Percentiles rank a stretch among this genome's conserved stretches.
Conservation (phyloP, 1,140 invertebrate genomes). For the Oedothorax gibbosus region DNA sequence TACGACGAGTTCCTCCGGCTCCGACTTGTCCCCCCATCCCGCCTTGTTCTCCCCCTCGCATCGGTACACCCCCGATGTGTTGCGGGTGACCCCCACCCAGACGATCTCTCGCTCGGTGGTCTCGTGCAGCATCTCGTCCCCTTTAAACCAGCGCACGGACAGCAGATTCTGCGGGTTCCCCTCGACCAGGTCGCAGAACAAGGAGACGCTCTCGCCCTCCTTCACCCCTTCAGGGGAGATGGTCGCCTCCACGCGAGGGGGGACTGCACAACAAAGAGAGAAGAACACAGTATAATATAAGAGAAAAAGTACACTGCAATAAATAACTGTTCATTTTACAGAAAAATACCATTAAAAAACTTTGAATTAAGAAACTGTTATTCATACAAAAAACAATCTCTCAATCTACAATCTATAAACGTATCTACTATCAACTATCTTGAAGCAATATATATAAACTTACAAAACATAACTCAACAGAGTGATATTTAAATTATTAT, state of each 20-base stretch:
- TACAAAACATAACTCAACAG: too few species aligned
- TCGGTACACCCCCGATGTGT: constrained; percentile 92
- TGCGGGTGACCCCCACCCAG: constrained; percentile 77
- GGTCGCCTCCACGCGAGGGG: constrained; percentile 44
- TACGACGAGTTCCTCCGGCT: constrained; percentile 79
- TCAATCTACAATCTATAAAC: too few species aligned
- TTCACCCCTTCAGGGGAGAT: constrained; percentile 71
- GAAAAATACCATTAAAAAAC: too few species aligned
- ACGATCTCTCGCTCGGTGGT: constrained; percentile 79
- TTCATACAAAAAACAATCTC: too few species aligned
- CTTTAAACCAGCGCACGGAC: constrained; percentile 80
- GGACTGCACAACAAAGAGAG: constrained; percentile 29
- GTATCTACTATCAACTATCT: too few species aligned
- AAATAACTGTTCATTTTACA: too few species aligned
- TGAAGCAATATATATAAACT: too few species aligned
- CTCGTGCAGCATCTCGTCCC: constrained; percentile 84
- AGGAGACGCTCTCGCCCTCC: constrained; percentile 77
- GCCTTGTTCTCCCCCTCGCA: constrained; percentile 88
- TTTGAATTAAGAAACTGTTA: too few species aligned
- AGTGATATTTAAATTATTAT: too few species aligned
- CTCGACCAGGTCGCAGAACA: constrained; percentile 81
- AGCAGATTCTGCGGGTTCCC: constrained; percentile 71
- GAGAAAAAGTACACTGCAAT: too few species aligned
- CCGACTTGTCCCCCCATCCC: constrained; percentile 83
- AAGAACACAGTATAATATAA: too few species aligned